Evolutionary conservation across 2,113 vertebrate species (phyloP).

Genomic region (Chamaetylas fuelleborni): DNA sequence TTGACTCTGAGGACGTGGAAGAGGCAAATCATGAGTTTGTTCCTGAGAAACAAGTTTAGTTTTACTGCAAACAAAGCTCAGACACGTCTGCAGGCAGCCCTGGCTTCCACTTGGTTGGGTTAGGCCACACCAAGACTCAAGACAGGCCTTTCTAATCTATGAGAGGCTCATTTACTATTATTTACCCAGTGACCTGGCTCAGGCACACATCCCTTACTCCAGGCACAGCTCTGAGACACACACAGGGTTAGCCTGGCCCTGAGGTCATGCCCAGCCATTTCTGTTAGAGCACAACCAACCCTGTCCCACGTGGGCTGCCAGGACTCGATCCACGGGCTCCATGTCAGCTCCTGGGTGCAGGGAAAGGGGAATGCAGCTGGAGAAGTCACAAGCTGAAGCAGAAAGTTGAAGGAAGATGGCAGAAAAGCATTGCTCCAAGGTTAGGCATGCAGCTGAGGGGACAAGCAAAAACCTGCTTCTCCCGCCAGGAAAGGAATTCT

Average conservation of each 20-base stretch:
- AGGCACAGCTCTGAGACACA: background rate
- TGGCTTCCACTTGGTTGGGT: background rate
- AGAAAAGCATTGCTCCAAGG: constrained; percentile 14
- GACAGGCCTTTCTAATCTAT: background rate
- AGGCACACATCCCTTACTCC: background rate
- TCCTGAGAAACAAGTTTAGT: background rate
- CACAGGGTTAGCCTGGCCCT: background rate
- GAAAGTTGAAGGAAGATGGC: background rate
- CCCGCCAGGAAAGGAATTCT: constrained; percentile 23
- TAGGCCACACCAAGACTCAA: background rate
- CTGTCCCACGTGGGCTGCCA: background rate
- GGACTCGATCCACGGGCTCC: background rate
- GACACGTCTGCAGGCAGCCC: background rate
- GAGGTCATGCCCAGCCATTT: background rate
- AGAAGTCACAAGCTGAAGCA: background rate
- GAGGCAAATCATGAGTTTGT: background rate
- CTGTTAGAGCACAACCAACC: background rate
- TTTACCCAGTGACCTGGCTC: background rate
- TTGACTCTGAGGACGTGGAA: background rate
- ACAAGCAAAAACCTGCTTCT: constrained; percentile 58
- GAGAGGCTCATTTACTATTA: background rate
- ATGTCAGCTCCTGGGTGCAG: background rate
- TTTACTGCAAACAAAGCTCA: background rate
- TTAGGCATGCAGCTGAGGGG: constrained; percentile 4
- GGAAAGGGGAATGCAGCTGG: background rate